Evolutionary conservation across 2,888 invertebrate genomes (phyloP).

Genomic region (Galerucella pusilla): DNA sequence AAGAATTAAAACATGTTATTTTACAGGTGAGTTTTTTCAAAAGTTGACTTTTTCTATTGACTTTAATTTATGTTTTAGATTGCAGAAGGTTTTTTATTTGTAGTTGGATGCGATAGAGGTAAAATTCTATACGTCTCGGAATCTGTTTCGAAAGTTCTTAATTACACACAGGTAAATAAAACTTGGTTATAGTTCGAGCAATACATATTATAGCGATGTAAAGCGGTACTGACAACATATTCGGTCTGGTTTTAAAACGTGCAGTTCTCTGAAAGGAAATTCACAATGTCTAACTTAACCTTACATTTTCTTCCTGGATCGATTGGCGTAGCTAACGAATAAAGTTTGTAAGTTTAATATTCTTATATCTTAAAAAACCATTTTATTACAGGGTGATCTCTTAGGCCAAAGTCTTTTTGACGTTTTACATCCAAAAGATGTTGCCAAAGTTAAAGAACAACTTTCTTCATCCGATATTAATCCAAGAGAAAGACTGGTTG

Average conservation of each 20-base stretch:
- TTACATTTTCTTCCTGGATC: too few species aligned
- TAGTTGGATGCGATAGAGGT: conserved; percentile 93
- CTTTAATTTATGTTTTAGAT: conserved; percentile 68
- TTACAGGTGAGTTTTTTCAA: conserved; percentile 69
- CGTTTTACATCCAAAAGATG: conserved; percentile 93
- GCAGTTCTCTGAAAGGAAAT: too few species aligned
- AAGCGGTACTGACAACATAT: too few species aligned
- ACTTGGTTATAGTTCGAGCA: too few species aligned
- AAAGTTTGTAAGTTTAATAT: neutral
- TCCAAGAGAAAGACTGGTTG: conserved; percentile 88
- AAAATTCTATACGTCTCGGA: conserved; percentile 90
- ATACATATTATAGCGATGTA: too few species aligned
- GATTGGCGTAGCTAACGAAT: too few species aligned
- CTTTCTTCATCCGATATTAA: conserved; percentile 89
- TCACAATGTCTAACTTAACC: too few species aligned
- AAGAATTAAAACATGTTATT: conserved; percentile 87
- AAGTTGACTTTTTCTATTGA: neutral
- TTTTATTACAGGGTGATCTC: conserved; percentile 77
- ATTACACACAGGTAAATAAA: conserved; percentile 79
- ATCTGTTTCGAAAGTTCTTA: conserved; percentile 83
- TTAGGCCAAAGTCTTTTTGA: conserved; percentile 95
- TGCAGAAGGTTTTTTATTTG: conserved; percentile 91
- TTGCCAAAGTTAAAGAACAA: conserved; percentile 95
- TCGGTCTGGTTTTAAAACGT: too few species aligned
- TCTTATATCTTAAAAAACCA: neutral